Conservation (phyloP, 2,113 vertebrate species). For the Passer montanus region DNA sequence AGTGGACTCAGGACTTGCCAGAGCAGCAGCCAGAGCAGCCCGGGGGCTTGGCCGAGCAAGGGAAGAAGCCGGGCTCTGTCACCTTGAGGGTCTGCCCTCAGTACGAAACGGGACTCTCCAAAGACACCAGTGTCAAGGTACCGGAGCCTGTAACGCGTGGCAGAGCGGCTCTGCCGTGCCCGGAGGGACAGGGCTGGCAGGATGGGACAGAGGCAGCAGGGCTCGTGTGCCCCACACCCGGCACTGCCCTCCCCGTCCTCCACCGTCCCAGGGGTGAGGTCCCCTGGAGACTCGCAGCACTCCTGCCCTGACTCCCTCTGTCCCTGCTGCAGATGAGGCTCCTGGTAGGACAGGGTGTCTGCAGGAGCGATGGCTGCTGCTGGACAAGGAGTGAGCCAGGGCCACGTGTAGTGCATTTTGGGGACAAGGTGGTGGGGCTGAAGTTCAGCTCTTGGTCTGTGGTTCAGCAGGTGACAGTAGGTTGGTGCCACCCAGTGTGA, state of each 20-base stretch:
- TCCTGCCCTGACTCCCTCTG: not conserved
- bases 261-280: accelerated
- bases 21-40: slow-evolving; percentile 60
- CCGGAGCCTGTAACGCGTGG: not conserved
- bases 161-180: accelerated
- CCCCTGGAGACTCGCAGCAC: accelerated
- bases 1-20: slow-evolving; percentile 79
- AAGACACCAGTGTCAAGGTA: slow-evolving; percentile 91
- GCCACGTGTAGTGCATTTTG: accelerated
- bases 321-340: not conserved
- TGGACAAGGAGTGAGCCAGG: not conserved
- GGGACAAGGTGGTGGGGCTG: accelerated
- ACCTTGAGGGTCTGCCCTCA: slow-evolving; percentile 85
- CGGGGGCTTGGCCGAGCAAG: not conserved
- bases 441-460: not conserved
- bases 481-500: not conserved
- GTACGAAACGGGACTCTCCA: slow-evolving; percentile 86
- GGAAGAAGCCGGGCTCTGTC: slow-evolving; percentile 74
- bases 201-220: not conserved
- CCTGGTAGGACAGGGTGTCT: not conserved
- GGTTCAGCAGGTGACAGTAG: not conserved
- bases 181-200: not conserved
- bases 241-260: not conserved
- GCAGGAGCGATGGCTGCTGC: accelerated
- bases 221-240: accelerated